Base-by-base conservation (phyloP, 2,888 invertebrate species). In the Cephus pulcher region DNA sequence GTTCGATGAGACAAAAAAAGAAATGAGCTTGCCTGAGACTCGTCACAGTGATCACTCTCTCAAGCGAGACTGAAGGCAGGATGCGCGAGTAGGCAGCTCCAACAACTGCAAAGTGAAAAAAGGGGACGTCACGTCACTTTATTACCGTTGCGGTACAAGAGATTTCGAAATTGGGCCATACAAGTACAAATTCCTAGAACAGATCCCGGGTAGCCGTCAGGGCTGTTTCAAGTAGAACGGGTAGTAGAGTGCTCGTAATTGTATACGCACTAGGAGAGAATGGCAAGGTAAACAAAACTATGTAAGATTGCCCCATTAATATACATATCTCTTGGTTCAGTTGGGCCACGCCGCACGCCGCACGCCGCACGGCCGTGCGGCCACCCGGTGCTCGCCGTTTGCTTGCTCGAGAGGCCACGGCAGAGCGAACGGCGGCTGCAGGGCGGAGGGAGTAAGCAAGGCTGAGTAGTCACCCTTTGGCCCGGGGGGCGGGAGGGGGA, bases 241-340 rank as follows among this genome's bases (percentile, higher is more conserved):
- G 15, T 40, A 40, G 40, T 40, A 40, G 40, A 86, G 87, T 88
- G 89, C 87, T 89, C 89, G 91, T 90, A 90, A 90, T 90, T 90
- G 91, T 90, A 90, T 90, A 90, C 90, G 89, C 87, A 89, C 86
- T 87, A 82, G 86, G 88, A 90, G 40, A 40, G 90, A 91, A 91
- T 91, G 90, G 91, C 90, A 91, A 91, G 90, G 91, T 91, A 91
- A 91, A 91, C 91, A 91, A 91, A 91, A 91, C 91, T 91, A 91
- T 91, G 91, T 91, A 91, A 91, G 91, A 91, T 91, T 91, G 91
- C 88, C 91, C 91, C 91, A 91, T 91, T 91, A 91, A 91, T 91
- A 91, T 91, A 91, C 91, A 91, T 91, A 91, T 91, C 91, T 91
- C 90, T 89, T 86, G 89, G 90, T 88, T 90, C 87, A 89, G 89